Percentiles rank a stretch among this genome's conserved stretches.
Evolutionary conservation across 2,113 vertebrate genomes (phyloP).

Genomic region (Oreochromis spilurus): DNA sequence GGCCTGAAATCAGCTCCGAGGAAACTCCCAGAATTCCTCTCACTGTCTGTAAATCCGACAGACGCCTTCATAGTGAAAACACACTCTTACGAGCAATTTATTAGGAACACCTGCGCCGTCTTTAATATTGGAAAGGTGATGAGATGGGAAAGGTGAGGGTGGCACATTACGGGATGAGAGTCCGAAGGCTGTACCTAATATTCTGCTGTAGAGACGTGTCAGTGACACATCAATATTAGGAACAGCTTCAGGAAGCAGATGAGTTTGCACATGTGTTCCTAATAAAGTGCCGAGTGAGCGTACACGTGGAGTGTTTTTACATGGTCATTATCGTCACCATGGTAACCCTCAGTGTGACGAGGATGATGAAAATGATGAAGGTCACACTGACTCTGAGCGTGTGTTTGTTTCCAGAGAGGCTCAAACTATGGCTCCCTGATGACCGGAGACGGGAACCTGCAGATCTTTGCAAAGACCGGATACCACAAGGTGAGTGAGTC

Average conservation of each 20-base stretch:
- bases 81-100: neutral
- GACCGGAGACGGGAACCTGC: constrained; percentile 85
- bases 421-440: constrained; percentile 89
- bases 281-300: neutral
- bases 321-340: neutral
- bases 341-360: neutral
- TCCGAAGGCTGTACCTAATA: neutral
- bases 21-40: neutral
- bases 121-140: neutral
- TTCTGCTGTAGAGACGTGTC: neutral
- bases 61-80: neutral
- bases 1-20: neutral
- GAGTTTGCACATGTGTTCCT: neutral
- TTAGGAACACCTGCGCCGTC: neutral
- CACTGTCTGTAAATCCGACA: neutral
- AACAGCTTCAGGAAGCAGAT: neutral
- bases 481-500: constrained; percentile 83
- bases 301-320: neutral
- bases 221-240: neutral
- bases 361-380: neutral
- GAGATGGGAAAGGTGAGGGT: accelerated
- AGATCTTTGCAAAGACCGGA: constrained; percentile 89
- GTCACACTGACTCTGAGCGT: neutral
- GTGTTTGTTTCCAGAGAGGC: constrained; percentile 74
- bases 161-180: neutral